These are phyloP conservation scores for Caenorhabditis parvicauda DNA, from an alignment of 2,888 invertebrate genomes.

Conservation along the genomic window DNA sequence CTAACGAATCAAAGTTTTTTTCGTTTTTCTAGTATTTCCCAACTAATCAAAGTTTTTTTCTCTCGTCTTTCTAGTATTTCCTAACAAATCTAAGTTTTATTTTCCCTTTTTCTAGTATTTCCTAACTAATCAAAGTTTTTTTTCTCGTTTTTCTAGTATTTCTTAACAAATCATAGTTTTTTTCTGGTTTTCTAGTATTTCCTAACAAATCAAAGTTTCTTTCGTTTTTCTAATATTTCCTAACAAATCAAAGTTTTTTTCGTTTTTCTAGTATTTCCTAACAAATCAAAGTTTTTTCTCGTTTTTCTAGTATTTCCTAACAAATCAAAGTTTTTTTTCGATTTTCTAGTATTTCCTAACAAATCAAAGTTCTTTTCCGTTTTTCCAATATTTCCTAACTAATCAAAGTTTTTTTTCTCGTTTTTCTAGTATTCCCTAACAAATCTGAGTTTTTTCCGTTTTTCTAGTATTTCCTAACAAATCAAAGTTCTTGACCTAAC, in stretches of 20 bases:
- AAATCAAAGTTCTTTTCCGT: constrained; percentile 1
- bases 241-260: constrained; percentile 2
- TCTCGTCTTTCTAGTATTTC: neutral
- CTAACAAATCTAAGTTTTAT: constrained; percentile 1
- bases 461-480: constrained; percentile 6
- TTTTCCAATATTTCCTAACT: neutral
- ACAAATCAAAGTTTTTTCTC: too few species aligned
- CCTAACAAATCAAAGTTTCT: too few species aligned
- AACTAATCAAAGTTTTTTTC: too few species aligned
- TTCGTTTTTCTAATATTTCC: neutral
- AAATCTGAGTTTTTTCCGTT: too few species aligned
- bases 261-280: too few species aligned
- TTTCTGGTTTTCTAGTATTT: too few species aligned
- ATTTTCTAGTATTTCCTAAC: constrained; percentile 6
- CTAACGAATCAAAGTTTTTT: too few species aligned
- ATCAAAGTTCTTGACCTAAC: neutral
- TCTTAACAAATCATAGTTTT: neutral
- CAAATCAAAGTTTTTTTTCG: constrained; percentile 2
- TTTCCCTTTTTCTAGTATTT: too few species aligned
- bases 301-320: neutral
- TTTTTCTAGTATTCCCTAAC: neutral
- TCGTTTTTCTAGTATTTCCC: too few species aligned
- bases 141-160: neutral
- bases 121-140: too few species aligned
- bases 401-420: too few species aligned